Conservation (phyloP, 2,113 vertebrate genomes). For the Micromys minutus region DNA sequence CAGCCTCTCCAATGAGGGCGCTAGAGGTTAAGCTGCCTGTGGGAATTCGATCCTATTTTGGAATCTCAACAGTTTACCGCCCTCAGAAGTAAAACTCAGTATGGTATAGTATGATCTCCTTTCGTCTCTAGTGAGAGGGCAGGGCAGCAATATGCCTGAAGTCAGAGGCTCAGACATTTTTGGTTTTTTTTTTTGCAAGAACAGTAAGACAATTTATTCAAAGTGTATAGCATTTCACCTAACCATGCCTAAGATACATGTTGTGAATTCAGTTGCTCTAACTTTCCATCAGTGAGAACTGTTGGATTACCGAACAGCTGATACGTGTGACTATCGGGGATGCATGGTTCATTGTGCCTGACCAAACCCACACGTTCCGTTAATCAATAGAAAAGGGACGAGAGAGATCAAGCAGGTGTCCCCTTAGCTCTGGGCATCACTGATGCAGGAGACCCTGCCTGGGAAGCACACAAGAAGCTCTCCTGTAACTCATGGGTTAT, state of each 20-base stretch:
- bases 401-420: background rate
- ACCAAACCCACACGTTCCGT: background rate
- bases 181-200: background rate
- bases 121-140: rapidly evolving
- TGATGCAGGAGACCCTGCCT: too few species aligned
- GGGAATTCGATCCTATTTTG: background rate
- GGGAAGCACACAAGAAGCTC: rapidly evolving
- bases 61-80: background rate
- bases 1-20: background rate
- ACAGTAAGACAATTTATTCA: background rate
- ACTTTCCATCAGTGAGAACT: conserved; percentile 18
- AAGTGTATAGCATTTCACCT: background rate
- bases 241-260: background rate
- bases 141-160: background rate
- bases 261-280: background rate
- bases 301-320: background rate
- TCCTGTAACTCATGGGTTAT: background rate
- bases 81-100: background rate
- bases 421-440: background rate
- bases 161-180: background rate
- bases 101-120: background rate
- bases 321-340: background rate
- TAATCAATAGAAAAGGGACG: background rate
- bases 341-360: background rate
- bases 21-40: background rate